Percentiles rank a stretch among this genome's conserved stretches.
Conservation (phyloP, 2,888 invertebrate species). For the Chrysomela aeneicollis region DNA sequence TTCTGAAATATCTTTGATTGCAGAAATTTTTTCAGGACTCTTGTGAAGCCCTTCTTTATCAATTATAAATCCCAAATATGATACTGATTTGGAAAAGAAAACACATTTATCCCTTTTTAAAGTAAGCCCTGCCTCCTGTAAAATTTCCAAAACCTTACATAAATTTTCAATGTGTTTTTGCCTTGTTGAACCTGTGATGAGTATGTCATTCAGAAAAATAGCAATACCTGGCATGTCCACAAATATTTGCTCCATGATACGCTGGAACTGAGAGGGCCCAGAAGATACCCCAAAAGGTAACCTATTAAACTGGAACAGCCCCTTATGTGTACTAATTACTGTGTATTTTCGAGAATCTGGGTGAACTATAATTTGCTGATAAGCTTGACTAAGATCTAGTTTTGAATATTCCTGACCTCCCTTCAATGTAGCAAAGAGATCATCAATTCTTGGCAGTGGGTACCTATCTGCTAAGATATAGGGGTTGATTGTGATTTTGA, state of each 20-base stretch:
- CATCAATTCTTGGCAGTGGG: slow-evolving; percentile 12
- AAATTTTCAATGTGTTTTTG: slow-evolving; percentile 43
- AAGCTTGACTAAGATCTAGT: slow-evolving; percentile 51
- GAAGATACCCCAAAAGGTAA: too few species aligned
- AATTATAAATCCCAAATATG: slow-evolving; percentile 49
- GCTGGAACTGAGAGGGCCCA: too few species aligned
- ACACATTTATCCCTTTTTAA: slow-evolving; percentile 50
- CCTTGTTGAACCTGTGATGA: slow-evolving; percentile 6
- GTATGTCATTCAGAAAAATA: too few species aligned
- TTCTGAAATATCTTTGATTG: slow-evolving; percentile 23
- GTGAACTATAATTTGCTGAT: slow-evolving; percentile 53
- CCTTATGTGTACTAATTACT: slow-evolving; percentile 54
- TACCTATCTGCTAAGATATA: slow-evolving; percentile 9
- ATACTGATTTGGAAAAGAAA: slow-evolving; percentile 28
- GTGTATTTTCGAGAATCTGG: slow-evolving; percentile 48
- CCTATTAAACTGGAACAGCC: too few species aligned
- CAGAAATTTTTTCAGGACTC: slow-evolving; percentile 21
- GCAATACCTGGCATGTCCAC: too few species aligned
- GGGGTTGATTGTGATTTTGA: slow-evolving; percentile 7
- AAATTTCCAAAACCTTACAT: slow-evolving; percentile 27
- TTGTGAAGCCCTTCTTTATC: slow-evolving; percentile 33
- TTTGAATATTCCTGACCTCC: slow-evolving; percentile 43
- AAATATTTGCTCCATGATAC: too few species aligned
- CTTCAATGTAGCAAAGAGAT: slow-evolving; percentile 37
- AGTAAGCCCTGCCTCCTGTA: slow-evolving; percentile 41